Evolutionary conservation across 92 coral and sea anemone genomes (phyloP), one percentile per base, ranked within the genome.

Genomic region (Bergia puertoricense): DNA sequence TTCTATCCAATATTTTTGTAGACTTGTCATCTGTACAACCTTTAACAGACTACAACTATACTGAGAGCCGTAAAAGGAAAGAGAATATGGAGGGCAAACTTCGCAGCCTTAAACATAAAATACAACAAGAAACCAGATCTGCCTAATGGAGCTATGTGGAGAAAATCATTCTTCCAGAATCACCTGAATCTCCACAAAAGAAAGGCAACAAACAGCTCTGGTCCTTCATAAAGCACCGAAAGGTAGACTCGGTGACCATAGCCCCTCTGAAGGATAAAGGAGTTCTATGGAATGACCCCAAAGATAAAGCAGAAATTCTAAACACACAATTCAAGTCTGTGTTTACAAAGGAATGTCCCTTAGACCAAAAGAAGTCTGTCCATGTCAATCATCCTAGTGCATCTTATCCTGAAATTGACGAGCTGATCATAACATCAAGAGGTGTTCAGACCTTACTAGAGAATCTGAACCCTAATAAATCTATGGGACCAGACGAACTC

Each of bases 391-490:
- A 68, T 16, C 74, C 74, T 68, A 68, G 30, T 68, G 74, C 74
- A 68, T 68, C 36, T 23, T 68, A 68, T 68, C 74, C n/a, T 68
- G 74, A 68, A 68, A 68, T 68, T 68, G 74, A 68, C 54, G 8
- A 48, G 4, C 54, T 48, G 54, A 4, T 48, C 54, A 48, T 48
- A 48, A 48, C 74, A 68, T 68, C 74, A 68, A 68, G 74, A 62
- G 88, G 88, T 67, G 79, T 67, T 20, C 88, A 50, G 56, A 85
- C 68, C 48, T 74, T 85, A 38, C 88, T 85, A 14, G 88, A 71
- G 75, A 85, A 85, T 36, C 88, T 71, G 39, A 85, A 85, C 78
- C 79, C 79, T 65, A 85, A 85, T 71, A 68, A 66, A 67, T 40
- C 41, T 68, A 67, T 62, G 80, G 88, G 74, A 69, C 74, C 74